A percentile compares a stretch with the other conserved stretches of the same genome.
These are phyloP conservation scores for Paramormyrops kingsleyae DNA, from an alignment of 2,113 vertebrate species.

Conservation along the genomic window DNA sequence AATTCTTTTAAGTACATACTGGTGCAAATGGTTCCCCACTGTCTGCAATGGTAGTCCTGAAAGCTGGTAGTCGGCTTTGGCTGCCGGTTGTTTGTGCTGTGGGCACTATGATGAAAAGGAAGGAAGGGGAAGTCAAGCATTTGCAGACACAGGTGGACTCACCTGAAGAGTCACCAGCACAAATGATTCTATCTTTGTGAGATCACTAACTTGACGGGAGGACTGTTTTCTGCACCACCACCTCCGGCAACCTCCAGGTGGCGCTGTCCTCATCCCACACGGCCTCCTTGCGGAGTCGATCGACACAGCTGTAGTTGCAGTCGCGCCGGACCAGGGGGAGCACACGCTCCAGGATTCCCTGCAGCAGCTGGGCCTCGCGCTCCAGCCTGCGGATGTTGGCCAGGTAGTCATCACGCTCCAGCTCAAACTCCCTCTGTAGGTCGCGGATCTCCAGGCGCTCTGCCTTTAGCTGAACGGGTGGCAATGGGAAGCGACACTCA, in stretches of 20 bases:
- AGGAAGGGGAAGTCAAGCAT: background rate
- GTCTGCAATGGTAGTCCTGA: conserved; percentile 45
- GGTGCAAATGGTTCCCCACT: conserved; percentile 26
- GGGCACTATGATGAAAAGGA: conserved; percentile 51
- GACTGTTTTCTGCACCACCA: conserved; percentile 64
- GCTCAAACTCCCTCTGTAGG: conserved; percentile 76
- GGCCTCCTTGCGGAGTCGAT: conserved; percentile 62
- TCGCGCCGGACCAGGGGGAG: conserved; percentile 65
- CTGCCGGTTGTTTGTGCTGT: conserved; percentile 41
- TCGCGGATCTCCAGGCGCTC: conserved; percentile 79
- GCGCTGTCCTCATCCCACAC: conserved; percentile 74
- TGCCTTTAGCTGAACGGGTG: conserved; percentile 61
- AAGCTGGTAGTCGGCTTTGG: conserved; percentile 28
- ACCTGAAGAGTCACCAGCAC: background rate
- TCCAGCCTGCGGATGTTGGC: conserved; percentile 72
- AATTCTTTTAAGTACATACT: conserved; percentile 43
- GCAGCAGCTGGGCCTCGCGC: conserved; percentile 64
- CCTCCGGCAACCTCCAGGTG: conserved; percentile 76
- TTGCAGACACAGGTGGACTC: background rate
- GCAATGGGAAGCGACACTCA: background rate
- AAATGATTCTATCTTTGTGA: background rate
- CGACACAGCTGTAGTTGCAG: conserved; percentile 84
- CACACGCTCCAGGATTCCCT: conserved; percentile 72
- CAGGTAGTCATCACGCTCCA: conserved; percentile 75
- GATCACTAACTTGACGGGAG: conserved; percentile 68